phyloP scores from a whole-genome alignment of 1,140 invertebrate genomes.

The Apis laboriosa region DNA sequence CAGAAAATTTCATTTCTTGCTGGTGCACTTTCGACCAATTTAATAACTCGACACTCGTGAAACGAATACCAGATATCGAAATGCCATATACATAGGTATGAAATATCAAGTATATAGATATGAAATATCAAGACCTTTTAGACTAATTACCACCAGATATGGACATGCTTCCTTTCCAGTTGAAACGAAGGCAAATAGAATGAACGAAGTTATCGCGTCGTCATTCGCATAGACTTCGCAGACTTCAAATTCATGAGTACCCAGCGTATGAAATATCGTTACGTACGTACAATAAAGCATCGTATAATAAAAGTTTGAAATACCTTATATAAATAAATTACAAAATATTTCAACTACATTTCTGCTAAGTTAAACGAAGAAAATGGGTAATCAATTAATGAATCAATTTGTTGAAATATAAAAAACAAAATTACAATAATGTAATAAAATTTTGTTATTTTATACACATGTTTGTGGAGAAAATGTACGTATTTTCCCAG shows the following conservation, averaged over 20 bases:
- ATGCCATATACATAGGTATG: neutral
- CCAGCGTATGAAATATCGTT: neutral
- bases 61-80: constrained; percentile 14
- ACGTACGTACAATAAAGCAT: too few relatives aligned
- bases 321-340: too few relatives aligned
- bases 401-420: too few relatives aligned
- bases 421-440: too few relatives aligned
- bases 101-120: too few relatives aligned
- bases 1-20: neutral
- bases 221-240: neutral
- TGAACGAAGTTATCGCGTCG: neutral
- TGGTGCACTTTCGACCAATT: constrained; percentile 1
- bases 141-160: constrained; percentile 24
- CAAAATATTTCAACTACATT: too few relatives aligned
- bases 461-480: too few relatives aligned
- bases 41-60: constrained; percentile 12
- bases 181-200: neutral
- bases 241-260: neutral
- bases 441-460: too few relatives aligned
- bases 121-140: constrained; percentile 9
- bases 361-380: too few relatives aligned
- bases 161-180: neutral
- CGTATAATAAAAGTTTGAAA: too few relatives aligned
- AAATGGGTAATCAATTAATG: too few relatives aligned
- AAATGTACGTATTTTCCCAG: too few relatives aligned